A percentile compares a stretch with the other conserved stretches of the same genome.
phyloP scores from a whole-genome alignment of 2,113 vertebrate species.

The Tursiops truncatus region DNA sequence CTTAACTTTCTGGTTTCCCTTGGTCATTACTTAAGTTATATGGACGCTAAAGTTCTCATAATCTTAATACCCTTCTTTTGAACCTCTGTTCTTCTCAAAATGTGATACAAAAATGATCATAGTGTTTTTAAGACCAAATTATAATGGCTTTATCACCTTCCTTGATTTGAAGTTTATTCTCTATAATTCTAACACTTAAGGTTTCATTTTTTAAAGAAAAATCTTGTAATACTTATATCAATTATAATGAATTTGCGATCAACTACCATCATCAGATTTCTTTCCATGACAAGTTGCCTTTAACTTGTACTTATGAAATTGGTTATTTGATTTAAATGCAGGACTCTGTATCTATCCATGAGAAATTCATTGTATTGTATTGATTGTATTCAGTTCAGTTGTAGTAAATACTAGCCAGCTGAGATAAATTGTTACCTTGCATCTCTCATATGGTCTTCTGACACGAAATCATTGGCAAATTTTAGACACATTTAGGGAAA shows the following conservation, averaged over 20 bases:
- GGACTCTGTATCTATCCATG: neutral
- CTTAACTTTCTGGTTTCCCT: neutral
- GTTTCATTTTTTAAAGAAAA: neutral
- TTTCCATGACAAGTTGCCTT: neutral
- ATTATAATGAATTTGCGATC: neutral
- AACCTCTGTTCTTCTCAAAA: neutral
- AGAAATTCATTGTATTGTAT: neutral
- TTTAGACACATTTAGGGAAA: neutral
- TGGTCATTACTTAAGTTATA: neutral
- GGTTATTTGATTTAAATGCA: neutral
- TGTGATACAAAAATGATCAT: neutral
- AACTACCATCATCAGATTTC: neutral
- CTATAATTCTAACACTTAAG: neutral
- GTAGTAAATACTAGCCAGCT: neutral
- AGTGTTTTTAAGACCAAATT: neutral
- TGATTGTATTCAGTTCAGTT: neutral
- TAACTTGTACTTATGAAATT: neutral
- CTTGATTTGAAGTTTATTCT: neutral
- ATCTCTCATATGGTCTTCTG: neutral
- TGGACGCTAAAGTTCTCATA: neutral
- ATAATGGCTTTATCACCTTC: neutral
- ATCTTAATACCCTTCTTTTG: neutral
- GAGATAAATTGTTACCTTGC: neutral
- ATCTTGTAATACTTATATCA: neutral
- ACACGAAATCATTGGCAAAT: neutral